phyloP scores from a whole-genome alignment of 2,113 vertebrate species.

The Ariopsis seemanni region DNA sequence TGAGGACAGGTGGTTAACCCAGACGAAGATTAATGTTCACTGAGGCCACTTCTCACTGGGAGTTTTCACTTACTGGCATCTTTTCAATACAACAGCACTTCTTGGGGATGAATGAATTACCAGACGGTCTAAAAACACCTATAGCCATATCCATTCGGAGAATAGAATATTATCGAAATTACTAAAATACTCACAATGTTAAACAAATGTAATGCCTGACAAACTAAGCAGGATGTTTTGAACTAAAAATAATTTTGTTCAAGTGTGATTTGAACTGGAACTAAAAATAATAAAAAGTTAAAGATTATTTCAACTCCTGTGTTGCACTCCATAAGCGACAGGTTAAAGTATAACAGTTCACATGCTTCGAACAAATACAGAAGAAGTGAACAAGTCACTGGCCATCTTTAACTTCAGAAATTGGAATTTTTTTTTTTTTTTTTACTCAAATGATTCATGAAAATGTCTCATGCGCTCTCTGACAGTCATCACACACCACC shows the following conservation, averaged over 20 bases:
- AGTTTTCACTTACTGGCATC: constrained; percentile 27
- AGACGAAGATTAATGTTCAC: constrained; percentile 38
- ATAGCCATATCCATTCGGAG: background rate
- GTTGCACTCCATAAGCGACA: background rate
- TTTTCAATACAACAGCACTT: constrained; percentile 35
- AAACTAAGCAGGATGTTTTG: background rate
- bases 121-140: background rate
- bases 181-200: background rate
- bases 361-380: background rate
- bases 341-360: background rate
- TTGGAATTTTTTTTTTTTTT: background rate
- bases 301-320: background rate
- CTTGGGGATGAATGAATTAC: constrained; percentile 39
- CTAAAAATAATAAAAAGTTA: background rate
- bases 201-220: background rate
- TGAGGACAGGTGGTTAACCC: constrained; percentile 52
- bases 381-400: background rate
- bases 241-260: background rate
- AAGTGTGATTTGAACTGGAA: background rate
- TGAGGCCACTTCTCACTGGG: constrained; percentile 35
- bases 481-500: background rate
- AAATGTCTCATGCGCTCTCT: background rate
- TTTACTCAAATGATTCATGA: background rate
- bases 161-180: background rate
- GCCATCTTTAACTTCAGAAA: background rate